These are phyloP conservation scores for Lissonota sp. DNA, from an alignment of 2,888 invertebrate genomes.

Conservation along the genomic window DNA sequence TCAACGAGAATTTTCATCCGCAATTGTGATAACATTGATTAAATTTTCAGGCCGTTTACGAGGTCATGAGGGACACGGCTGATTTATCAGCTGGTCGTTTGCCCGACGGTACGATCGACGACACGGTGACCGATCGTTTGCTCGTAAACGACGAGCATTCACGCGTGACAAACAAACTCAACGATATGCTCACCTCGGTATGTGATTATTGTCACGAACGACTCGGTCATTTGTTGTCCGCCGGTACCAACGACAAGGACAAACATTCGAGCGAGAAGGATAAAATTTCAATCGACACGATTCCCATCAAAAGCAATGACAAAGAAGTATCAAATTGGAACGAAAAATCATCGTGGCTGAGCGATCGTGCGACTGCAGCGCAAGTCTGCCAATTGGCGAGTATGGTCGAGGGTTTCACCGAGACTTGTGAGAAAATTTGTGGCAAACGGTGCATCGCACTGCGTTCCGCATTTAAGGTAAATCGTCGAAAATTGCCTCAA, in stretches of 20 bases:
- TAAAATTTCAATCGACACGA: constrained; percentile 70
- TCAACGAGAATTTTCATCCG: no score
- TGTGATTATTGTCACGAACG: constrained; percentile 97
- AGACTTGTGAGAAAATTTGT: constrained; percentile 90
- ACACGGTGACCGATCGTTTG: constrained; percentile 86
- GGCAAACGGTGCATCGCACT: constrained; percentile 91
- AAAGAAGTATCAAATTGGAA: constrained; percentile 73
- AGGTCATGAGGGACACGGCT: constrained; percentile 91
- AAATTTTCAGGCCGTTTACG: constrained; percentile 88
- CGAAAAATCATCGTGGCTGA: constrained; percentile 85
- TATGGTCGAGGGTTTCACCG: constrained; percentile 92
- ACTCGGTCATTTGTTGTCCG: constrained; percentile 94
- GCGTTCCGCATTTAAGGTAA: constrained; percentile 90
- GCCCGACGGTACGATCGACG: constrained; percentile 75
- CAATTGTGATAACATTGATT: no score
- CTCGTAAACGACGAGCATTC: constrained; percentile 89
- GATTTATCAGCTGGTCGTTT: constrained; percentile 86
- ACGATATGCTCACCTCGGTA: constrained; percentile 91
- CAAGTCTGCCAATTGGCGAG: constrained; percentile 92
- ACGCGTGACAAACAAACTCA: constrained; percentile 89
- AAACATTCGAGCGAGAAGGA: constrained; percentile 77
- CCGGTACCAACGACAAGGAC: constrained; percentile 89
- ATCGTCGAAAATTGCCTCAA: background rate
- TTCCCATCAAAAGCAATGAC: constrained; percentile 70
- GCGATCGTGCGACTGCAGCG: constrained; percentile 89